Conservation (phyloP, 2,888 invertebrate species). For the Cactoblastis cactorum region DNA sequence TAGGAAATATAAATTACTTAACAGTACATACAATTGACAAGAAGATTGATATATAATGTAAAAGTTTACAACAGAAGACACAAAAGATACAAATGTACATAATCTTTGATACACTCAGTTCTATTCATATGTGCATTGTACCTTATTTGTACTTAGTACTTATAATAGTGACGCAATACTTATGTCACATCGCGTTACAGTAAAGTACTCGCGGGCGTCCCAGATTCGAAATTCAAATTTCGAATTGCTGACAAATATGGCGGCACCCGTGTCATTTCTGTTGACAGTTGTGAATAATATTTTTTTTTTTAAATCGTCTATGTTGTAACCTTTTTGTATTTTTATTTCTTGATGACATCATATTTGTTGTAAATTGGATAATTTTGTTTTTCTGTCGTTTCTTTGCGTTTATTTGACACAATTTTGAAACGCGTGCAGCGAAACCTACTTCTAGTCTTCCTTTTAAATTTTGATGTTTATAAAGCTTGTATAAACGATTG, state of each 20-base stretch:
- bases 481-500: too few relatives aligned
- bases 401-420: neutral
- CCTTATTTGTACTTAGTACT: neutral
- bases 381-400: neutral
- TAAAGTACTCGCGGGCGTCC: conserved; percentile 14
- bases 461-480: too few relatives aligned
- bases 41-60: too few relatives aligned
- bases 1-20: too few relatives aligned
- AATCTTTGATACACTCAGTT: neutral
- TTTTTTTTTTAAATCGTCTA: conserved; percentile 1
- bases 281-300: conserved; percentile 8
- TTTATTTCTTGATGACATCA: neutral
- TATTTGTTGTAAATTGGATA: conserved; percentile 2
- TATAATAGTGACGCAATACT: conserved; percentile 9
- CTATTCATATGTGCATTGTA: neutral
- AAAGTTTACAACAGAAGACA: too few relatives aligned
- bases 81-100: too few relatives aligned
- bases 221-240: conserved; percentile 20
- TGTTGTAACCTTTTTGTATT: conserved; percentile 5
- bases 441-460: too few relatives aligned
- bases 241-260: conserved; percentile 15
- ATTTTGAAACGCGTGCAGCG: too few relatives aligned
- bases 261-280: conserved; percentile 3
- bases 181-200: conserved; percentile 6
- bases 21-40: too few relatives aligned